phyloP scores from a whole-genome alignment of 2,888 invertebrate genomes.

The Apotomis turbidana region DNA sequence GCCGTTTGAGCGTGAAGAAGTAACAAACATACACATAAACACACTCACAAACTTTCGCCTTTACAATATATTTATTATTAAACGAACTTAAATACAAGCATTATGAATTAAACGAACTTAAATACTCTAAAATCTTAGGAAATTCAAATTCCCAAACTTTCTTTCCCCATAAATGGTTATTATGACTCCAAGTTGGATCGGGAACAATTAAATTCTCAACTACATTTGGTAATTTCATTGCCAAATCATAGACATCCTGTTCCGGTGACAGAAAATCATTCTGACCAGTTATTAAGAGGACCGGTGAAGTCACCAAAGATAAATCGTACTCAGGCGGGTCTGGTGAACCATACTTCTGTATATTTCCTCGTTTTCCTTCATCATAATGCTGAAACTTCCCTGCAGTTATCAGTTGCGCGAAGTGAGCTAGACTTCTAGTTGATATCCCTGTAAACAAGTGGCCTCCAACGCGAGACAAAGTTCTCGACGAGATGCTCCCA shows the following conservation, averaged over 20 bases:
- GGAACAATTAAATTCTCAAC: slow-evolving; percentile 84
- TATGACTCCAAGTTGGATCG: slow-evolving; percentile 75
- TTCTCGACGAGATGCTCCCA: slow-evolving; percentile 78
- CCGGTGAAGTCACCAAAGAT: slow-evolving; percentile 63
- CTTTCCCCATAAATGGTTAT: slow-evolving; percentile 68
- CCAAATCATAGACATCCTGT: slow-evolving; percentile 81
- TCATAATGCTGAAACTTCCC: slow-evolving; percentile 69
- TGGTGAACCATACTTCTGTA: slow-evolving; percentile 61
- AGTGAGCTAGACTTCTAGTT: slow-evolving; percentile 75
- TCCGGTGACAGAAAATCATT: slow-evolving; percentile 86
- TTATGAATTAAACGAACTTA: slow-evolving; percentile 51
- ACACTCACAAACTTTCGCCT: too few species aligned
- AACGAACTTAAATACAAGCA: too few species aligned
- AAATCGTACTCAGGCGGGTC: slow-evolving; percentile 70
- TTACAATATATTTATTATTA: too few species aligned
- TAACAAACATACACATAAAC: too few species aligned
- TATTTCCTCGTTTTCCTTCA: slow-evolving; percentile 64
- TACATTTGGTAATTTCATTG: slow-evolving; percentile 81
- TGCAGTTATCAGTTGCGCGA: slow-evolving; percentile 74
- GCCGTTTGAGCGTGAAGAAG: too few species aligned
- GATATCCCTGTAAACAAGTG: slow-evolving; percentile 83
- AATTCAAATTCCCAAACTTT: slow-evolving; percentile 60
- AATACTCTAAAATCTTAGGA: slow-evolving; percentile 62
- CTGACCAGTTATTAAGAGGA: slow-evolving; percentile 64
- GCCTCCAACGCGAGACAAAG: slow-evolving; percentile 79